Evolutionary conservation across 2,113 vertebrate species (phyloP).

Genomic region (Onychostruthus taczanowskii): DNA sequence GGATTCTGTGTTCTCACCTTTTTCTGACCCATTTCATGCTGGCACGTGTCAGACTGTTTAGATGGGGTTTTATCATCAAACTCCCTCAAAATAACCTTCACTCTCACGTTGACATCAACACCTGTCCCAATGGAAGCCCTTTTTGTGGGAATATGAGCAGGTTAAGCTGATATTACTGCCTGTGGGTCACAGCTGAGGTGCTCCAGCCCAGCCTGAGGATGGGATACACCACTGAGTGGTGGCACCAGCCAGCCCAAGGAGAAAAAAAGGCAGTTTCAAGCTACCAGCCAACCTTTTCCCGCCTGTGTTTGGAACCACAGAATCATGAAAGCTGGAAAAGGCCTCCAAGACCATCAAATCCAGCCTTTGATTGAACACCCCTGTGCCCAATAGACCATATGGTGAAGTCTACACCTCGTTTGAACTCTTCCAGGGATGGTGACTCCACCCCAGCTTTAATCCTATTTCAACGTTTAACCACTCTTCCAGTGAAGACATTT

Average conservation of each 20-base stretch:
- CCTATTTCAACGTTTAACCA: not conserved
- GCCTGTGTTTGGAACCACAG: not conserved
- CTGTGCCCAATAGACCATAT: accelerated
- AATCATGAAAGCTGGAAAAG: not conserved
- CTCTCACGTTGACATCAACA: accelerated
- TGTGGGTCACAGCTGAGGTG: not conserved
- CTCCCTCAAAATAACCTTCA: not conserved
- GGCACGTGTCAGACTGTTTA: accelerated
- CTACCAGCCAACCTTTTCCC: not conserved
- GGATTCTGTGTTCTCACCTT: not conserved
- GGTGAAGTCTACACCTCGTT: no score
- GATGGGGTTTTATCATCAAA: not conserved
- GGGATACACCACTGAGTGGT: not conserved
- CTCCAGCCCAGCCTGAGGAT: not conserved
- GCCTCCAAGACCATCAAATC: not conserved
- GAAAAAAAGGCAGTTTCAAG: not conserved
- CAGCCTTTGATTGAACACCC: not conserved
- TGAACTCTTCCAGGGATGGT: not conserved
- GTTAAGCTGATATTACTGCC: not conserved
- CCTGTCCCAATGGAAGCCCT: not conserved
- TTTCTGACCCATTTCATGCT: not conserved
- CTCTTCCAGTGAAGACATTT: not conserved
- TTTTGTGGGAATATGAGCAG: not conserved
- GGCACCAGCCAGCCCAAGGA: not conserved
- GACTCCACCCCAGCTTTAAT: not conserved